Evolutionary conservation across 2,888 invertebrate genomes (phyloP).

Genomic region (Scotopteryx bipunctaria): DNA sequence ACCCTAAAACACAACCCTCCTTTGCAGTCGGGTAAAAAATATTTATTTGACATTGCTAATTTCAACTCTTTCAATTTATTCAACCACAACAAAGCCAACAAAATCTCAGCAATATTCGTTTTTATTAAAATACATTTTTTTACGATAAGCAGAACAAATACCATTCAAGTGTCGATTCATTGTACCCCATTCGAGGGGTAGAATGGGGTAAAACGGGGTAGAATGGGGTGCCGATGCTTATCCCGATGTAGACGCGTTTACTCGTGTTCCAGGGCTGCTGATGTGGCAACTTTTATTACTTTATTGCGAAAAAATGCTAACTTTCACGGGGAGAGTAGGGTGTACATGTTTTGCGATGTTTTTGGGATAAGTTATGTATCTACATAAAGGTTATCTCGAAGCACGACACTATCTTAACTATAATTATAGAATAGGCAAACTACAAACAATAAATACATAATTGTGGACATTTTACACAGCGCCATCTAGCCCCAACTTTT

Average conservation of each 20-base stretch:
- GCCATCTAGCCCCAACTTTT: too few relatives aligned
- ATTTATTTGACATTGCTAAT: too few relatives aligned
- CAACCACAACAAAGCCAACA: constrained; percentile 9
- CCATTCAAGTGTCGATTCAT: constrained; percentile 33
- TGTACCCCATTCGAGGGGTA: constrained; percentile 15
- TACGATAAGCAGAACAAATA: constrained; percentile 42
- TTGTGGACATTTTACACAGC: too few relatives aligned
- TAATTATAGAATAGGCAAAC: too few relatives aligned
- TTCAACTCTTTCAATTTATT: too few relatives aligned
- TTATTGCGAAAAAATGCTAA: constrained; percentile 80
- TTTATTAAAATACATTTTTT: constrained; percentile 27
- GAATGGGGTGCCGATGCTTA: constrained; percentile 49
- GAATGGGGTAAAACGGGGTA: constrained; percentile 25
- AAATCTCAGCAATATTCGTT: constrained; percentile 20
- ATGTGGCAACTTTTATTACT: constrained; percentile 72
- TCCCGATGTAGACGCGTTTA: constrained; percentile 51
- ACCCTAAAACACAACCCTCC: background rate
- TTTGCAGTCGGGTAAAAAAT: background rate
- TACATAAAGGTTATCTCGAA: too few relatives aligned
- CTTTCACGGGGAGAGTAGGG: constrained; percentile 49
- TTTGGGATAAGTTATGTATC: constrained; percentile 4
- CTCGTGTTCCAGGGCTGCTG: constrained; percentile 60
- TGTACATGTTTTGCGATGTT: constrained; percentile 32
- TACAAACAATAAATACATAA: too few relatives aligned
- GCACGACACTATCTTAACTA: too few relatives aligned